Percentiles rank a stretch among this genome's conserved stretches.
Conservation (phyloP, 2,797 vertebrate species). For the Coendou prehensilis region DNA sequence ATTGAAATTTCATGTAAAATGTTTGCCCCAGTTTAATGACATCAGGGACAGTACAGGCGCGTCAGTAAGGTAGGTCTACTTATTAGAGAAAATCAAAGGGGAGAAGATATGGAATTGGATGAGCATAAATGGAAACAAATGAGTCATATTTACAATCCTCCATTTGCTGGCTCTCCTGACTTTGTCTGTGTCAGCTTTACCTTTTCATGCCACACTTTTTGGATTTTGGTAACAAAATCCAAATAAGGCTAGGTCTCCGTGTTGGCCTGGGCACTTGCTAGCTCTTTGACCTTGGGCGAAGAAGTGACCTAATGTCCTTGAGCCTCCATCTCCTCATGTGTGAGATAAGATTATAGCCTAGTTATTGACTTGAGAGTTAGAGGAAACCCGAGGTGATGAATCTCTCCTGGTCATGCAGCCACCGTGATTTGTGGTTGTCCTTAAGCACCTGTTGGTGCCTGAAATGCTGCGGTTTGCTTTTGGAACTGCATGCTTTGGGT, state of each 20-base stretch:
- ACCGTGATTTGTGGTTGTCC: background rate
- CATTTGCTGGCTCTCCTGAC: background rate
- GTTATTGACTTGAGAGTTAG: background rate
- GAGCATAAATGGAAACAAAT: background rate
- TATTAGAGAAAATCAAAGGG: slow-evolving; percentile 18
- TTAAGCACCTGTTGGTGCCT: background rate
- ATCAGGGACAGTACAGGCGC: background rate
- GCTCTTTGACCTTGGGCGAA: slow-evolving; percentile 47
- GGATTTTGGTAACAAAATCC: background rate
- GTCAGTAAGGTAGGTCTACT: background rate
- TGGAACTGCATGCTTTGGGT: background rate
- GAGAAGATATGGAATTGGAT: background rate
- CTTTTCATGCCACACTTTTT: background rate
- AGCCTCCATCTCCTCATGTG: background rate
- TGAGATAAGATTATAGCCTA: background rate
- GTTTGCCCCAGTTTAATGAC: background rate
- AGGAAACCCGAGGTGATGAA: background rate
- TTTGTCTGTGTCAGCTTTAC: background rate
- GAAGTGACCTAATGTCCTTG: background rate
- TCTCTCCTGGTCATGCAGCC: background rate
- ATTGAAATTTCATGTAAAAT: slow-evolving; percentile 54
- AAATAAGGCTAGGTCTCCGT: background rate
- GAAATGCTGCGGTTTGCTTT: background rate
- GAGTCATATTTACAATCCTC: background rate
- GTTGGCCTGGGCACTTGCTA: background rate